Evolutionary conservation across 2,113 vertebrate species (phyloP).

Genomic region (Elephantulus edwardii): DNA sequence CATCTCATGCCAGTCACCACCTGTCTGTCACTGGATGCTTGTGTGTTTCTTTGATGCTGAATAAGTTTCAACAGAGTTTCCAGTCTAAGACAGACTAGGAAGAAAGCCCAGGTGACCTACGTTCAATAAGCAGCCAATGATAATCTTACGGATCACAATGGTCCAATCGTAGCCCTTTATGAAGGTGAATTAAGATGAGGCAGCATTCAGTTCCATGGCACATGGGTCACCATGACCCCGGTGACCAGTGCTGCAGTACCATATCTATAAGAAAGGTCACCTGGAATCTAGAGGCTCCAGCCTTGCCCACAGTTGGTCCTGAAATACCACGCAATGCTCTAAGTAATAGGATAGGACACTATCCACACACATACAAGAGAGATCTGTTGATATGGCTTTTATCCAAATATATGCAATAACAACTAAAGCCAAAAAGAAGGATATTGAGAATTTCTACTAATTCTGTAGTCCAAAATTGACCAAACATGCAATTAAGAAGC

Average conservation of each 20-base stretch:
- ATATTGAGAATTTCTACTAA: too few species aligned
- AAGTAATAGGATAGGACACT: too few species aligned
- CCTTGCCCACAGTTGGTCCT: background rate
- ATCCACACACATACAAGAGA: too few species aligned
- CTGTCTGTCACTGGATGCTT: background rate
- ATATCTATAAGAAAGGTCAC: fast-evolving
- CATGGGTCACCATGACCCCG: background rate
- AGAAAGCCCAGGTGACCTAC: background rate
- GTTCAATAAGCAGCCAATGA: background rate
- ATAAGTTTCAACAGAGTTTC: background rate
- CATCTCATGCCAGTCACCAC: background rate
- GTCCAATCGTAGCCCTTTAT: background rate
- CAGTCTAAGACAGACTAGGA: background rate
- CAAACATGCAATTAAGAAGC: too few species aligned
- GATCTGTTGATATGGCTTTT: too few species aligned
- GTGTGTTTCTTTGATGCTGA: background rate
- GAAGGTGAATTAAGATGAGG: background rate
- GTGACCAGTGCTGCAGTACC: background rate
- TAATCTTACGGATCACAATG: background rate
- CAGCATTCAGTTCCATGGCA: background rate
- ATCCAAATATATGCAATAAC: too few species aligned
- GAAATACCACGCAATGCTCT: background rate
- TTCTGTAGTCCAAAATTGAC: too few species aligned
- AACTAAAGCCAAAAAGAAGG: too few species aligned
- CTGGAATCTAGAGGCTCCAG: background rate